phyloP scores from a whole-genome alignment of 2,113 vertebrate genomes.

The Pachyramphus minor region DNA sequence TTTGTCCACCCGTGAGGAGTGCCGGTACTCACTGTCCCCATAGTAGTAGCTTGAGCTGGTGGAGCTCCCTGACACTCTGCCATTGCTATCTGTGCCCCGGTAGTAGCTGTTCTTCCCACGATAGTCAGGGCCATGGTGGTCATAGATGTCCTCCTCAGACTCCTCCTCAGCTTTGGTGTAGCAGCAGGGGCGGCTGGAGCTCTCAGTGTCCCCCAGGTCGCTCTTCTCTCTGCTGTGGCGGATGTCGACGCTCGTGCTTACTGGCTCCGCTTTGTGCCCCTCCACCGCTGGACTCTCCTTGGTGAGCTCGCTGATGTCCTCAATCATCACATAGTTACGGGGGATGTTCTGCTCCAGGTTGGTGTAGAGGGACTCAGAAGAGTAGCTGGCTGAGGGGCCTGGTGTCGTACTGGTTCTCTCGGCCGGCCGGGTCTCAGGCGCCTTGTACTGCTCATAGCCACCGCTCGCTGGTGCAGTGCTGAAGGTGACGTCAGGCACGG shows the following conservation, averaged over 20 bases:
- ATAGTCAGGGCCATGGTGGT: conserved; percentile 80
- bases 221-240: conserved; percentile 79
- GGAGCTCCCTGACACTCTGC: conserved; percentile 73
- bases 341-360: conserved; percentile 95
- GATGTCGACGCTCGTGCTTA: conserved; percentile 66
- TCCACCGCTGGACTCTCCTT: conserved; percentile 86
- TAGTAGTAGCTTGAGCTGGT: conserved; percentile 81
- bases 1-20: conserved; percentile 79
- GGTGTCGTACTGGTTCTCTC: conserved; percentile 77
- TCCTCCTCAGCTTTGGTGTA: conserved; percentile 91
- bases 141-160: conserved; percentile 93
- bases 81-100: conserved; percentile 82
- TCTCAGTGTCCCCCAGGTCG: conserved; percentile 72
- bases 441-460: conserved; percentile 84
- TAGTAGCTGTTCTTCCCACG: conserved; percentile 82
- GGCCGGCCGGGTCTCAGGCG: conserved; percentile 74
- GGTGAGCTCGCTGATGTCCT: conserved; percentile 97
- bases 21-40: conserved; percentile 84
- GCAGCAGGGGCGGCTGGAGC: conserved; percentile 76
- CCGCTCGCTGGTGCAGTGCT: conserved; percentile 64
- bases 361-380: conserved; percentile 88
- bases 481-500: conserved; percentile 79
- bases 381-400: conserved; percentile 83
- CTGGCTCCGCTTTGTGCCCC: conserved; percentile 79
- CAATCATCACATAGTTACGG: conserved; percentile 98